These are phyloP conservation scores for Zaprionus bogoriensis DNA, from an alignment of 2,888 invertebrate species.

Conservation along the genomic window DNA sequence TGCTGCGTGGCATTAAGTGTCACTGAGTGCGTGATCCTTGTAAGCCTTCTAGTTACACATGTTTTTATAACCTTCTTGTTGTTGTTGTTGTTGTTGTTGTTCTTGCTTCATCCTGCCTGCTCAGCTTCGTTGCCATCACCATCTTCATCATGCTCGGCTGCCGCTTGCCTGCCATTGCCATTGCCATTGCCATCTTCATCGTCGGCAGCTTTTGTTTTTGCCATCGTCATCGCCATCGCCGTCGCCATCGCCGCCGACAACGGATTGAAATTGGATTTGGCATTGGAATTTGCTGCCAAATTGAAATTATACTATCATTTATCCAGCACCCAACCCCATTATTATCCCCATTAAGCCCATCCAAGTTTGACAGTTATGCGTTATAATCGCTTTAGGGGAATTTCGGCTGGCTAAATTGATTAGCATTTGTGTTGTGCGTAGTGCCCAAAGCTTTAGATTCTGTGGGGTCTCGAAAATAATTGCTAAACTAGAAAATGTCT, in stretches of 20 bases:
- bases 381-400: no score
- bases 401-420: no score
- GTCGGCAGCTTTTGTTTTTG: constrained; percentile 32
- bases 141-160: constrained; percentile 18
- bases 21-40: constrained; percentile 76
- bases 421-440: no score
- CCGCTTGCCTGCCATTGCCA: constrained; percentile 37
- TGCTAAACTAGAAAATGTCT: no score
- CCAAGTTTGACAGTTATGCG: not conserved
- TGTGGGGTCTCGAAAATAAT: no score
- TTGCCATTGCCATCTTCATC: not conserved
- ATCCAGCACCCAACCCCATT: constrained; percentile 3
- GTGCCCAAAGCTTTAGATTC: no score
- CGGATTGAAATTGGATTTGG: constrained; percentile 42
- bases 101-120: constrained; percentile 1
- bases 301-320: constrained; percentile 28
- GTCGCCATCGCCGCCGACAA: constrained; percentile 24
- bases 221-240: constrained; percentile 23
- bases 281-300: constrained; percentile 21
- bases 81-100: constrained; percentile 6
- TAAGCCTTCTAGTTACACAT: constrained; percentile 75
- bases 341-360: not conserved
- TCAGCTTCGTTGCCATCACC: constrained; percentile 4
- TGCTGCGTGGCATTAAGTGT: constrained; percentile 65
- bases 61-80: constrained; percentile 66